A percentile compares a stretch with the other conserved stretches of the same genome.
phyloP scores from a whole-genome alignment of 2,797 vertebrate genomes.

The Artibeus jamaicensis region DNA sequence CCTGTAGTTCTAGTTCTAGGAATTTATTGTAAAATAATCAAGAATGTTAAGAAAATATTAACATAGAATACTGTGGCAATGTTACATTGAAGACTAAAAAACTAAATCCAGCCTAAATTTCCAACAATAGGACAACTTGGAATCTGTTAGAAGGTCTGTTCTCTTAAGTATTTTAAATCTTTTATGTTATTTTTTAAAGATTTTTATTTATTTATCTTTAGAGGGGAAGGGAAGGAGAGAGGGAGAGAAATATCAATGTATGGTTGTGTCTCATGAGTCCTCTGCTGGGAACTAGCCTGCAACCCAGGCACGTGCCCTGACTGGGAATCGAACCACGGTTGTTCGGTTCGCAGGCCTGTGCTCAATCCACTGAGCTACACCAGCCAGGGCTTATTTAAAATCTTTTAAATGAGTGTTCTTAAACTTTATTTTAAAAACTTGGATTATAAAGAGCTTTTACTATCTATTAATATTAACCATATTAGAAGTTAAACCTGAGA shows the following conservation, averaged over 20 bases:
- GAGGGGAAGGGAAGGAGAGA: too few relatives aligned
- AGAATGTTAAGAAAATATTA: neutral
- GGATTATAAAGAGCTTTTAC: neutral
- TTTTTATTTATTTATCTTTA: too few relatives aligned
- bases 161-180: neutral
- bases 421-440: neutral
- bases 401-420: neutral
- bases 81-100: conserved; percentile 16
- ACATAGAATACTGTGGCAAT: neutral
- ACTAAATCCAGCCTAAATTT: neutral
- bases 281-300: too few relatives aligned
- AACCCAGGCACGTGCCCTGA: too few relatives aligned
- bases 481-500: neutral
- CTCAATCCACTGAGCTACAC: too few relatives aligned
- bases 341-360: too few relatives aligned
- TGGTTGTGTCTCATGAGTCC: too few relatives aligned
- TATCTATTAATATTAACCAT: neutral
- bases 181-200: too few relatives aligned
- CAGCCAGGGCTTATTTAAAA: neutral
- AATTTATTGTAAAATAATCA: neutral
- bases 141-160: neutral
- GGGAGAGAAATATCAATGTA: too few relatives aligned
- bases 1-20: neutral
- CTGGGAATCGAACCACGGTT: too few relatives aligned
- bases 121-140: neutral